Conservation (phyloP, 2,888 invertebrate genomes). For the Ichneumoninae sp. region DNA sequence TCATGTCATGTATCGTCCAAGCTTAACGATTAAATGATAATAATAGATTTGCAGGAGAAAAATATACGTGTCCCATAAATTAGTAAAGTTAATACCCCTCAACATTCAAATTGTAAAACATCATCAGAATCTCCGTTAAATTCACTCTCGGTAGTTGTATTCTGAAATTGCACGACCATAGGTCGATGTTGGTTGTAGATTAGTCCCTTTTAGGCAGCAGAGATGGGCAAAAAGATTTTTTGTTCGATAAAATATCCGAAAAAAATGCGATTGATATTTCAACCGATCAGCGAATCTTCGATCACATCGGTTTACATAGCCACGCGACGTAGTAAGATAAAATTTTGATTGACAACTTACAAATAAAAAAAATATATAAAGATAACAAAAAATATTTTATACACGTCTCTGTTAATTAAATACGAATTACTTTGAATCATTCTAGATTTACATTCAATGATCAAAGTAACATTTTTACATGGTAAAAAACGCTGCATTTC, state of each 20-base stretch:
- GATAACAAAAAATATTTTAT: not conserved
- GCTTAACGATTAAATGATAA: conserved; percentile 43
- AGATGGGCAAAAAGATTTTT: not conserved
- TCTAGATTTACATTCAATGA: conserved; percentile 57
- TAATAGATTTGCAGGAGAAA: conserved; percentile 16
- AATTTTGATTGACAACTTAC: conserved; percentile 1
- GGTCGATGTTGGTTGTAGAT: conserved; percentile 72
- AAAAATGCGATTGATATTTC: not conserved
- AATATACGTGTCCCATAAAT: conserved; percentile 15
- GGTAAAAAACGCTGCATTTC: conserved; percentile 39
- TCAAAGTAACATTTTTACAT: conserved; percentile 36
- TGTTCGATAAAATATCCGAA: not conserved
- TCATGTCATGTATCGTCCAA: conserved; percentile 63
- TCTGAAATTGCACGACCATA: conserved; percentile 70
- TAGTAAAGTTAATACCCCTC: conserved; percentile 7
- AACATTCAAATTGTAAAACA: not conserved
- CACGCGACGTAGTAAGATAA: not conserved
- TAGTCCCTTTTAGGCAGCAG: conserved; percentile 73
- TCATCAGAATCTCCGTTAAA: conserved; percentile 1
- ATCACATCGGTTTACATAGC: not conserved
- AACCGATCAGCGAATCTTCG: not conserved
- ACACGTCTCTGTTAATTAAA: not conserved
- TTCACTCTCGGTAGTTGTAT: conserved; percentile 58
- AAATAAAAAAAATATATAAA: not conserved
- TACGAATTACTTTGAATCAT: conserved; percentile 51